Evolutionary conservation across 2,113 vertebrate species (phyloP).

Genomic region (Scomber colias): DNA sequence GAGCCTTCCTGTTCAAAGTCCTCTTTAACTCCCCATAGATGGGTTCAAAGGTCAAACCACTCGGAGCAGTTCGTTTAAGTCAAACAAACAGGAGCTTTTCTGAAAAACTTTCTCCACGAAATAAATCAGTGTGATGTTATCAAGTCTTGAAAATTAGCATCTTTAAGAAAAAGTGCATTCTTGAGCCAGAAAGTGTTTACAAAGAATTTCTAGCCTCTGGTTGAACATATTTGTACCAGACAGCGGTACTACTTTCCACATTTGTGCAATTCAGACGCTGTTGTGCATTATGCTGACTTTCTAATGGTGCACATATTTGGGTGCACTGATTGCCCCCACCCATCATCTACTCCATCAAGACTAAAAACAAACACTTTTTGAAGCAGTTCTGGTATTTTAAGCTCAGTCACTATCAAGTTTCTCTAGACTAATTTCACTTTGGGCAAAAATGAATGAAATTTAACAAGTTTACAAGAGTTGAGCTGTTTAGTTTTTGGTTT

Average conservation of each 20-base stretch:
- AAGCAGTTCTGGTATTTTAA: neutral
- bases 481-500: slow-evolving; percentile 31
- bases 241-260: neutral
- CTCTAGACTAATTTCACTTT: neutral
- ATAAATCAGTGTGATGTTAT: neutral
- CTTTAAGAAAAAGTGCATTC: neutral
- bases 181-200: neutral
- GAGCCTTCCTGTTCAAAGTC: slow-evolving; percentile 64
- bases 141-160: neutral
- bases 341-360: neutral
- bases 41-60: slow-evolving; percentile 74
- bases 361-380: slow-evolving; percentile 25
- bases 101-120: neutral
- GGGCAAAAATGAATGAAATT: neutral
- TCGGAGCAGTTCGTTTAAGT: slow-evolving; percentile 29
- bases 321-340: neutral
- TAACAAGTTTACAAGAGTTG: neutral
- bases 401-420: neutral
- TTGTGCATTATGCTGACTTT: no score
- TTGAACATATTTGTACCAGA: neutral
- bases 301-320: slow-evolving; percentile 12
- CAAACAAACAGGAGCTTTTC: slow-evolving; percentile 21
- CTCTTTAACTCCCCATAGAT: slow-evolving; percentile 22
- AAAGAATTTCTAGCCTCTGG: neutral
- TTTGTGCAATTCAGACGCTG: neutral